Percentiles rank a stretch among this genome's conserved stretches.
phyloP scores from a whole-genome alignment of 1,140 invertebrate species.

The Carposina sasakii region DNA sequence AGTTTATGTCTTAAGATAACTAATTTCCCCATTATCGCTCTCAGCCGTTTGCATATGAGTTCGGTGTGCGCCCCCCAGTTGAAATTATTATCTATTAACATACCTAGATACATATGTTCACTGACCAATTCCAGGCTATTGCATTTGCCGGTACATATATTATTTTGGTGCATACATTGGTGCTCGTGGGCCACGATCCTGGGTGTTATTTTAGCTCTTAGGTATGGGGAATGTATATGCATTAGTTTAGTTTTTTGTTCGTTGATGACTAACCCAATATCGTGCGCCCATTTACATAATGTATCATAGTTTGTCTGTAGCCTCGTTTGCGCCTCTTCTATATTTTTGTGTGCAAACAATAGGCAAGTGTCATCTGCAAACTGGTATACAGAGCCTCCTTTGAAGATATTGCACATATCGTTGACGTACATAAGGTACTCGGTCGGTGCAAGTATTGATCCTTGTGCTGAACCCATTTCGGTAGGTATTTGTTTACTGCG shows the following conservation, averaged over 20 bases:
- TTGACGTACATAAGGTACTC: conserved; percentile 26
- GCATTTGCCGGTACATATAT: conserved; percentile 8
- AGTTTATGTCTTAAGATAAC: conserved; percentile 18
- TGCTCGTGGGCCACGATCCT: conserved; percentile 18
- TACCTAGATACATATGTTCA: conserved; percentile 19
- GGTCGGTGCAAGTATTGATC: conserved; percentile 21
- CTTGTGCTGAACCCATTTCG: conserved; percentile 23
- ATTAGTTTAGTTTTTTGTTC: conserved; percentile 21
- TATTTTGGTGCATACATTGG: conserved; percentile 13
- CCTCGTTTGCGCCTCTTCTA: neutral
- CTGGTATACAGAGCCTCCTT: conserved; percentile 20
- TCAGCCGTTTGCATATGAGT: conserved; percentile 21
- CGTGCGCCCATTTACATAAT: conserved; percentile 19
- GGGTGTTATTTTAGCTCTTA: neutral
- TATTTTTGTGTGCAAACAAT: conserved; percentile 13
- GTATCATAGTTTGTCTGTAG: conserved; percentile 17
- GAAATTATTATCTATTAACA: conserved; percentile 25
- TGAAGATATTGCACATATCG: conserved; percentile 17
- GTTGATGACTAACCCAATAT: conserved; percentile 19
- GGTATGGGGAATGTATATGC: conserved; percentile 19
- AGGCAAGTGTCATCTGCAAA: conserved; percentile 35
- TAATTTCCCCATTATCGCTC: conserved; percentile 19
- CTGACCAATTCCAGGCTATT: conserved; percentile 9
- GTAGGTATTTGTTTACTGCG: conserved; percentile 11
- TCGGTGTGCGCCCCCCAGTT: conserved; percentile 23